Base-by-base conservation (phyloP, 2,888 invertebrate genomes). In the Cryptocephalus moraei region DNA sequence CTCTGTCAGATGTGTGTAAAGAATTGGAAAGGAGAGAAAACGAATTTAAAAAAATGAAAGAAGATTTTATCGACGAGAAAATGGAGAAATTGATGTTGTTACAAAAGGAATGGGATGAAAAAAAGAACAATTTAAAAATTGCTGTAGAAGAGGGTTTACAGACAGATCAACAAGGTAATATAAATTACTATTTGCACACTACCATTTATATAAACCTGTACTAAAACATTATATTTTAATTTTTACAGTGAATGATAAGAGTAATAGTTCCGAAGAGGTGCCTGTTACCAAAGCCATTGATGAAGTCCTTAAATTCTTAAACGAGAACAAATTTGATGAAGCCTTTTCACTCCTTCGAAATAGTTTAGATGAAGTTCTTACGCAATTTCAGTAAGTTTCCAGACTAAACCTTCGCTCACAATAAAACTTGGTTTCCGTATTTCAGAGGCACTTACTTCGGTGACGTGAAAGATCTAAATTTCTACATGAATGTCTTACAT, bases 61-160 rank as follows among this genome's bases (percentile, higher is more conserved):
- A 75, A 45, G 81, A 82, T 56, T 68, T 89, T 13, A 75, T 80
- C 36, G 77, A 80, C 45, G 73, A 83, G 56, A 76, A 78, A 56
- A 69, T 75, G 14, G 65, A 49, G 62, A 72, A 61, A 62, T 57
- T 46, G 46, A 65, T 50, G 63, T 56, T 76, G 63, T 52, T 75
- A 8, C 62, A 68, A 48, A 57, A 59, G 10, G 53, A 70, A 56
- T 84, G 75, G 79, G 71, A 66, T 45, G 71, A 64, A 64, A 79
- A 75, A 9, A 73, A 78, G 32, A 69, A 71, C 41, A 73, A 77
- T 22, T 67, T 79, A 0, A 65, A 75, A 14, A 64, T 67, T 33
- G 64, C 74, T 1, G 76, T 82, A 38, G 71, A 75, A 36, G 68
- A 73, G 53, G 58, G 22, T 49, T 53, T 9, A 48, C 53, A 31